These are phyloP conservation scores for Rhopalosiphum nymphaeae DNA, from an alignment of 2,888 invertebrate species.

Conservation along the genomic window DNA sequence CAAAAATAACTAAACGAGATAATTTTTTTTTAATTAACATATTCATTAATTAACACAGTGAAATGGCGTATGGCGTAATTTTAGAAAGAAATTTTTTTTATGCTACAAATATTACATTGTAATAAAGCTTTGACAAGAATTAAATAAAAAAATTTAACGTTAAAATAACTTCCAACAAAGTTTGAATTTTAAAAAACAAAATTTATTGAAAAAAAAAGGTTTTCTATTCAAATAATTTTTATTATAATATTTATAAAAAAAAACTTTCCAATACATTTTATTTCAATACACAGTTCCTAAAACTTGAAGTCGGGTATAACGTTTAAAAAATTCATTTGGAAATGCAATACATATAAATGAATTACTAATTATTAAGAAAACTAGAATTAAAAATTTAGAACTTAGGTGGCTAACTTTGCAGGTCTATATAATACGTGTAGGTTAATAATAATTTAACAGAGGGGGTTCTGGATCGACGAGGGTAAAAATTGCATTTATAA, in stretches of 20 bases:
- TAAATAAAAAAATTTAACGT: neutral
- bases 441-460: neutral
- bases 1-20: neutral
- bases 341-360: neutral
- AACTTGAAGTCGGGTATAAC: neutral
- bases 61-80: neutral
- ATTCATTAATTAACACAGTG: neutral
- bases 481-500: neutral
- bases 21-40: neutral
- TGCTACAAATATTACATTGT: neutral
- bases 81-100: neutral
- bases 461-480: neutral
- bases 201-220: neutral
- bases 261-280: neutral
- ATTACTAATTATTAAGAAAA: neutral
- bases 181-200: neutral
- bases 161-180: neutral
- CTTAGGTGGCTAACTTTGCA: neutral
- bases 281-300: neutral
- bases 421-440: neutral
- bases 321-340: neutral
- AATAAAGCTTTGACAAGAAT: neutral
- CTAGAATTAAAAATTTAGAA: neutral
- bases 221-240: neutral
- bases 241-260: neutral